These are phyloP conservation scores for Drosophila nr. fundita DNA, from an alignment of 2,888 invertebrate genomes.

Conservation along the genomic window DNA sequence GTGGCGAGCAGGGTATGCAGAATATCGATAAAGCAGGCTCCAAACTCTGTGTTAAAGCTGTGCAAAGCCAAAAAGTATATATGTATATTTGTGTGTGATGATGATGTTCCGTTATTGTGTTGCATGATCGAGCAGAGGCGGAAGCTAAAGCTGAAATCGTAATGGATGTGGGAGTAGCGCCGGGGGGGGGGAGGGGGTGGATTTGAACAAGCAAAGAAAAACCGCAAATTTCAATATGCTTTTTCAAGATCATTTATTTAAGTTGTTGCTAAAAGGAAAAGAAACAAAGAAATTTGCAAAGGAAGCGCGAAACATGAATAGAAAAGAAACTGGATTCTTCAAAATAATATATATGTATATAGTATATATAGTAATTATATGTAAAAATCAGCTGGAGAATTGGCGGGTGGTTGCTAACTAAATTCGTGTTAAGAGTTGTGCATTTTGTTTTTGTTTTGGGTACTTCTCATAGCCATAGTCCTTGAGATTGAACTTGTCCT, in stretches of 20 bases:
- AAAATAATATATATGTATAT: not conserved
- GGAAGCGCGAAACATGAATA: slow-evolving; percentile 7
- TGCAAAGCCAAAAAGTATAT: slow-evolving; percentile 42
- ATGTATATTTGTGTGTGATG: not conserved
- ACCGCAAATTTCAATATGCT: slow-evolving; percentile 38
- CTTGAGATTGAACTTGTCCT: slow-evolving; percentile 53
- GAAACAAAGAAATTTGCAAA: not conserved
- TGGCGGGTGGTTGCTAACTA: slow-evolving; percentile 22
- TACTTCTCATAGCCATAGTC: slow-evolving; percentile 80
- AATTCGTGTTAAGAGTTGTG: slow-evolving; percentile 11
- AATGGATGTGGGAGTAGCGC: not conserved
- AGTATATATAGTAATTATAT: not conserved
- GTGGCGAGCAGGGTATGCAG: slow-evolving; percentile 6
- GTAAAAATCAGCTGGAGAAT: slow-evolving; percentile 25
- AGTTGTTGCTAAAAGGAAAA: slow-evolving; percentile 9
- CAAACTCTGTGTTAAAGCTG: slow-evolving; percentile 37
- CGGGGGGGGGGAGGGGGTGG: not conserved
- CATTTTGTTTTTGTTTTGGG: slow-evolving; percentile 43
- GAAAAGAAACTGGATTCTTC: not conserved
- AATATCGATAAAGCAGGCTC: slow-evolving; percentile 13
- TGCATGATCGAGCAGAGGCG: slow-evolving; percentile 6
- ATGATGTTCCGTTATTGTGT: slow-evolving; percentile 13
- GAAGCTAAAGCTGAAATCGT: slow-evolving; percentile 43
- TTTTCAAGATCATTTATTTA: slow-evolving; percentile 36
- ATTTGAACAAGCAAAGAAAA: slow-evolving; percentile 9